Evolutionary conservation across 2,797 vertebrate species (phyloP).

Genomic region (Sphenopsis melanotis): DNA sequence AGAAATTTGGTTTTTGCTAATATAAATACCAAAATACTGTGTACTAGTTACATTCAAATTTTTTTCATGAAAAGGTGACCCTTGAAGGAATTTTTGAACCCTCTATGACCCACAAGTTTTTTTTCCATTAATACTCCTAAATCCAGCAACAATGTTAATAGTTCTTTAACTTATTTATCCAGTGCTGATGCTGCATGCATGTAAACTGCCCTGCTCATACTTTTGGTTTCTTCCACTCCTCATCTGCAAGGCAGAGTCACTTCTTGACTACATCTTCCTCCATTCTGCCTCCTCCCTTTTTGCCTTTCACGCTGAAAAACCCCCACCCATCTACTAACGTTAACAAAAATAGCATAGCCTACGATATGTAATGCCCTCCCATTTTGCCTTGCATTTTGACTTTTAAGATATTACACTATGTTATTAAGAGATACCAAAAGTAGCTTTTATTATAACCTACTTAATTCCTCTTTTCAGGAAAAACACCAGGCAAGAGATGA

Average conservation of each 20-base stretch:
- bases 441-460: neutral
- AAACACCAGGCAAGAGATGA: neutral
- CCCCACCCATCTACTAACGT: neutral
- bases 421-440: neutral
- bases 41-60: neutral
- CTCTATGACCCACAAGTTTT: neutral
- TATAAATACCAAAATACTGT: neutral
- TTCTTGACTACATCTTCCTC: neutral
- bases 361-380: neutral
- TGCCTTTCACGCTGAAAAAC: neutral
- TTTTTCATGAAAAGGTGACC: neutral
- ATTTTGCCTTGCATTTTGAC: neutral
- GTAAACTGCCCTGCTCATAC: neutral
- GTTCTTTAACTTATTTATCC: neutral
- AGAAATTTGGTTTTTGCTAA: neutral
- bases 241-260: neutral
- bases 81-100: neutral
- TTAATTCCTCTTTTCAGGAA: neutral
- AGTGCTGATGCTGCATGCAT: neutral
- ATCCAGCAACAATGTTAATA: neutral
- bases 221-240: neutral
- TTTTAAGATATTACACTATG: neutral
- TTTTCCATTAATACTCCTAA: neutral
- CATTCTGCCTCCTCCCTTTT: neutral
- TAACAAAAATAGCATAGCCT: neutral